Evolutionary conservation across 2,113 vertebrate species (phyloP).

Genomic region (Pristiophorus japonicus): DNA sequence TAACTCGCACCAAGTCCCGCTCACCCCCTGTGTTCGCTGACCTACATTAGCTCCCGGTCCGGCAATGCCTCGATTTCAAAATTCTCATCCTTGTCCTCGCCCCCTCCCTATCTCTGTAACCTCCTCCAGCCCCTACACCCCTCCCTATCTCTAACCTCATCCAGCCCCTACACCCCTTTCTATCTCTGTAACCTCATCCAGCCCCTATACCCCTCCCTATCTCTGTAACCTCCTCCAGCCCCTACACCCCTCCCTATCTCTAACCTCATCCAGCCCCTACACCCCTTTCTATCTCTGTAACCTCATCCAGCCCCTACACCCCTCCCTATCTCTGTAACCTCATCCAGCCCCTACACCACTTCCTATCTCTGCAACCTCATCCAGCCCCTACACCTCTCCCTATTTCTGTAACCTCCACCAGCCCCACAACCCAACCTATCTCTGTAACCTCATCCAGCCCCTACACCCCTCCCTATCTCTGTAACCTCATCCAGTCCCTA

Average conservation of each 20-base stretch:
- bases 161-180: no score
- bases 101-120: neutral
- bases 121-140: no score
- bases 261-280: neutral
- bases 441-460: neutral
- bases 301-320: no score
- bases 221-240: neutral
- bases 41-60: neutral
- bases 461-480: neutral
- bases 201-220: neutral
- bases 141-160: neutral
- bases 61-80: no score
- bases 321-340: neutral
- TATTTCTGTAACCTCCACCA: no score
- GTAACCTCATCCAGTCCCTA: neutral
- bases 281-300: neutral
- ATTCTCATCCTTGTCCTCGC: no score
- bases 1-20: no score
- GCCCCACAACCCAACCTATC: no score
- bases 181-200: neutral
- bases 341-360: no score
- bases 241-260: neutral
- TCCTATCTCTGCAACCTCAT: neutral
- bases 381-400: no score
- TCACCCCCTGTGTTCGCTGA: neutral